Conservation (phyloP, 2,797 vertebrate species). For the Buceros bicornis region DNA sequence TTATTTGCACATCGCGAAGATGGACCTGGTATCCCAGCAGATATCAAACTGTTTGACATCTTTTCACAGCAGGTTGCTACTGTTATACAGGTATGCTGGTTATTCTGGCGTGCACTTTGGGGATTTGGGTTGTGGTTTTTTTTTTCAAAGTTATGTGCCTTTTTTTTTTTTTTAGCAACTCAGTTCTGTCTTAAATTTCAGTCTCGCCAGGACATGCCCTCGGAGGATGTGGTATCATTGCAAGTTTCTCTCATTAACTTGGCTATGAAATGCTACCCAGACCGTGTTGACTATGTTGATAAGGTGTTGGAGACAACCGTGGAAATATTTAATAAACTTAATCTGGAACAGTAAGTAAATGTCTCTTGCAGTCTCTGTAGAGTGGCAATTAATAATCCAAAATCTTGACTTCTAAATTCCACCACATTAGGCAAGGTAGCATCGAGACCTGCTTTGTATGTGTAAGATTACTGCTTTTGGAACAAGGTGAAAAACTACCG, state of each 20-base stretch:
- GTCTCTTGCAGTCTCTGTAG: neutral
- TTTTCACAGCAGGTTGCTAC: constrained; percentile 99
- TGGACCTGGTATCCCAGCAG: constrained; percentile 96
- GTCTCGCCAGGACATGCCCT: constrained; percentile 99
- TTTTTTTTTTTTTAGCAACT: neutral
- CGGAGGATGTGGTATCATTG: constrained; percentile 96
- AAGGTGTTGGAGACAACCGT: constrained; percentile 97
- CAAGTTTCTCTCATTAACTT: constrained; percentile 99
- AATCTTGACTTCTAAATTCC: neutral
- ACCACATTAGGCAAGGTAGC: neutral
- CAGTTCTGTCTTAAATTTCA: constrained; percentile 61
- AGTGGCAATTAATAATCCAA: neutral
- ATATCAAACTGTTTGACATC: constrained; percentile 98
- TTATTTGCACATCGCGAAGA: constrained; percentile 98
- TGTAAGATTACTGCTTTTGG: neutral
- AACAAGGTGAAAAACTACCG: neutral
- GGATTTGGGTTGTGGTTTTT: neutral
- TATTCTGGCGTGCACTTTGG: neutral
- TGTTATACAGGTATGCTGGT: constrained; percentile 91
- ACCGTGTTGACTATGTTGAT: constrained; percentile 97
- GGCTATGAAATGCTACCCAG: constrained; percentile 98
- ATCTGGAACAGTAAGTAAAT: constrained; percentile 94
- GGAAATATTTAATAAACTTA: constrained; percentile 98
- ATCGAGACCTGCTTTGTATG: neutral
- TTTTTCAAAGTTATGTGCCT: neutral